Base-by-base conservation (phyloP, 2,113 vertebrate species). In the Pithys albifrons region DNA sequence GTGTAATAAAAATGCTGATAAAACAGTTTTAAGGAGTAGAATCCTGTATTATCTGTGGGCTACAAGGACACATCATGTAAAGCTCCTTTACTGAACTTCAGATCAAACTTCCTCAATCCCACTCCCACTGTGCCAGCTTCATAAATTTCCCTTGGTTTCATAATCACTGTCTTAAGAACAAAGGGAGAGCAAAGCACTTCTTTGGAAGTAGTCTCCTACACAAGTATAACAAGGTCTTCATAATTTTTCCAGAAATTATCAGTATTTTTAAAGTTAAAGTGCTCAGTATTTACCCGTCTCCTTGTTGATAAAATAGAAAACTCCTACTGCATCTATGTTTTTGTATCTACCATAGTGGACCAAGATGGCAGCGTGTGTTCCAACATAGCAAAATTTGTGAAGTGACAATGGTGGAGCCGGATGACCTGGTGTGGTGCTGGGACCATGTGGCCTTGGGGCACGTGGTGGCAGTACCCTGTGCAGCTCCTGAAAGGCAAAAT, bases 41-140 rank as follows among this genome's bases (percentile, higher is more conserved):
- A 59, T 76, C 29, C 46, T 0, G 0, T 28, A 4, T 31, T 72
- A 64, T 27, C 27, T 0, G 0, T 82, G 70, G 15, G 20, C 29
- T 54, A 74, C 28, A 22, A 31, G 15, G 8, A 39, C 54, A 37
- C 7, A 27, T 12, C 10, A 29, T 6, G 3, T 65, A 43, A 76
- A 70, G 49, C 17, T 78, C 25, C 16, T 75, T 74, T 27, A 41
- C 28, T 58, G 19, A 69, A 83, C 10, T 89, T 80, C 10, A 20
- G 22, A 65, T 11, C 16, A 24, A 12, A 22, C 7, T 65, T 69
- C 27, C 33, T 7, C 31, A 51, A 4, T 16, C 23, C 31, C 13
- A n/a, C 37, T 51, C 31, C 41, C 2, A 5, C 14, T 57, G 37
- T 75, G 48, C 7, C 14, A 54, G 9, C 62, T 89, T 52, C 67